Base-by-base conservation (phyloP, 2,888 invertebrate genomes). In the Lithosia quadra region DNA sequence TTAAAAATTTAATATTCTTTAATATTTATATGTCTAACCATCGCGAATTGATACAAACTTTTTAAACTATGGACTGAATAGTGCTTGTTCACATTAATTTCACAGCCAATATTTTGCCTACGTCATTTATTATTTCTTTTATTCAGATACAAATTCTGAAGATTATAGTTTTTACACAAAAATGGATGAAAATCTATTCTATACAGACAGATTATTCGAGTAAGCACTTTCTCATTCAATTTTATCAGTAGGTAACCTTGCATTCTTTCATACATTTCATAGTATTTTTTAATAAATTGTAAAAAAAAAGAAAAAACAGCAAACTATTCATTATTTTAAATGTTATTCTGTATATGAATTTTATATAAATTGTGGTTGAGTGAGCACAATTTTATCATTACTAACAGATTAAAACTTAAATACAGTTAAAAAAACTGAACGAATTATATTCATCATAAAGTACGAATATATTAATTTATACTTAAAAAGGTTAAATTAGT, bases 91-190 rank as follows among this genome's bases (percentile, higher is more conserved):
- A 91, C 87, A 87, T 89, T 88, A 83, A 85, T 83, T 90, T 94
- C 94, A 94, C 94, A 94, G 94, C 94, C 94, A 90, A 88, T 90
- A 88, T 91, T 89, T 86, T 85, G 81, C 79, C 90, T 93, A 93
- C 87, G 75, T 80, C 84, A 73, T 82, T 78, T 79, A 73, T 65
- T 74, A 68, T 68, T 68, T 72, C 22, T 18, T 57, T 66, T 65
- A 66, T 63, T n/a, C 24, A 56, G 24, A 43, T 56, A 69, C 33
- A 58, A 65, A 53, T 62, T 18, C 53, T 59, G 68, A 68, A 73
- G 77, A 72, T 66, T 24, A 43, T 18, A 61, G 18, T n/a, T n/a
- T 24, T 43, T 24, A 28, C 24, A 11, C 13, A 28, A 11, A 39
- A 24, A n/a, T n/a, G 22, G 43, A 13, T 61, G 28, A 13, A 18